Evolutionary conservation across 2,113 vertebrate genomes (phyloP), one percentile per base, ranked within the genome.

Genomic region (Clarias batrachus): DNA sequence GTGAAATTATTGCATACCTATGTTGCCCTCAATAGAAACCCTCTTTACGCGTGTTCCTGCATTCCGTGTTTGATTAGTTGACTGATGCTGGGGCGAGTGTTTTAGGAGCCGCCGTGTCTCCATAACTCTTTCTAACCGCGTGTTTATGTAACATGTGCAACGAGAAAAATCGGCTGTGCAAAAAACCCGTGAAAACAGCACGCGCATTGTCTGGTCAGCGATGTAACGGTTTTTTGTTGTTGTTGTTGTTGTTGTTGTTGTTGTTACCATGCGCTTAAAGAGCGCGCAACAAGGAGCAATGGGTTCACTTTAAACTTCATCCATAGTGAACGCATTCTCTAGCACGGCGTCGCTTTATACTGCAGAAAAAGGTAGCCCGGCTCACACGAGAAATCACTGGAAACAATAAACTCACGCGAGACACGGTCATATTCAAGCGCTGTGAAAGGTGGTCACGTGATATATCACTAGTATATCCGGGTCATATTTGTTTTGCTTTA

Each of bases 11-110:
- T 60, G 52, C 86, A 90, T 90, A 96, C 95, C 95, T 27, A 96
- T 94, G 88, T 96, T 96, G 11, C 95, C 95, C 85, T 96, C 95
- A 4, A 96, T 92, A 25, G 95, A 95, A 30, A 96, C 93, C 71
- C 95, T 94, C 87, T 90, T 95, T 16, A 94, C 89, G 33, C 79
- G 87, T 56, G n/a, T 48, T 59, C 54, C 4, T 54, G 19, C 60
- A 41, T 85, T 79, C 54, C 56, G 4, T 54, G 86, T 17, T 21
- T 80, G 57, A 12, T 25, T 21, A 3, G 23, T 1, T 19, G 14
- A 12, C 23, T 81, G 70, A n/a, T 3, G 13, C 21, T 54, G 14
- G 54, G 48, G 37, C 21, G 30, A 85, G 52, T 57, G 66, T 3
- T 78, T 85, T 66, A 87, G 59, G 1, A 86, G 70, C 0, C 78